Conservation (phyloP, 2,888 invertebrate genomes). For the Ectropis crepuscularia region DNA sequence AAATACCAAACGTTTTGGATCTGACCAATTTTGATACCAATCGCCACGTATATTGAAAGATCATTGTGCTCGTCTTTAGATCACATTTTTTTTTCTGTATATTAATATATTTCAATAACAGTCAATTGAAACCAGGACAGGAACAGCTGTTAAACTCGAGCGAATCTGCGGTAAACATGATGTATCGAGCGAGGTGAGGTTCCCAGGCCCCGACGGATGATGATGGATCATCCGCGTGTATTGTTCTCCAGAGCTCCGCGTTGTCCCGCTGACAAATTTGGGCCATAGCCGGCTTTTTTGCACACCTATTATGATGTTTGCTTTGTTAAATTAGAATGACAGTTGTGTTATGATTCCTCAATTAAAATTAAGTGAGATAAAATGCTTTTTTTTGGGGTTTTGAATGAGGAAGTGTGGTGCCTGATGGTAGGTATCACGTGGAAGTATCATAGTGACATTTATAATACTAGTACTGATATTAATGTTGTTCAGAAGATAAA, state of each 20-base stretch:
- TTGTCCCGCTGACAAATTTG: conserved; percentile 78
- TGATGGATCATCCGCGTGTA: conserved; percentile 76
- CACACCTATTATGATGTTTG: conserved; percentile 39
- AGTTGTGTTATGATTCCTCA: conserved; percentile 31
- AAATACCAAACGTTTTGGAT: too few species aligned
- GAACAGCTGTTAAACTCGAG: conserved; percentile 16
- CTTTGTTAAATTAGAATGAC: conserved; percentile 37
- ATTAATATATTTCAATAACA: too few species aligned
- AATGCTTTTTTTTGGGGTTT: background rate
- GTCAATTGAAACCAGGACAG: background rate
- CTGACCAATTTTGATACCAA: too few species aligned
- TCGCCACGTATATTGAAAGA: too few species aligned
- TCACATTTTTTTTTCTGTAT: too few species aligned
- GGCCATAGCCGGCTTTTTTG: conserved; percentile 65
- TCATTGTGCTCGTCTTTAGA: too few species aligned
- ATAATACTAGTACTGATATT: too few species aligned
- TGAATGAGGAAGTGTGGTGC: too few species aligned
- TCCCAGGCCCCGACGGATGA: conserved; percentile 71
- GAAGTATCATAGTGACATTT: too few species aligned
- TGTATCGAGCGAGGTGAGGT: conserved; percentile 77
- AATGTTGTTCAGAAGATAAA: too few species aligned
- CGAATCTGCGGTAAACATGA: conserved; percentile 52
- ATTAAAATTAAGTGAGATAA: conserved; percentile 29
- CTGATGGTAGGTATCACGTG: too few species aligned
- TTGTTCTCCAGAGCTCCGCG: conserved; percentile 68